Evolutionary conservation across 2,113 vertebrate species (phyloP).

Genomic region (Scomber colias): DNA sequence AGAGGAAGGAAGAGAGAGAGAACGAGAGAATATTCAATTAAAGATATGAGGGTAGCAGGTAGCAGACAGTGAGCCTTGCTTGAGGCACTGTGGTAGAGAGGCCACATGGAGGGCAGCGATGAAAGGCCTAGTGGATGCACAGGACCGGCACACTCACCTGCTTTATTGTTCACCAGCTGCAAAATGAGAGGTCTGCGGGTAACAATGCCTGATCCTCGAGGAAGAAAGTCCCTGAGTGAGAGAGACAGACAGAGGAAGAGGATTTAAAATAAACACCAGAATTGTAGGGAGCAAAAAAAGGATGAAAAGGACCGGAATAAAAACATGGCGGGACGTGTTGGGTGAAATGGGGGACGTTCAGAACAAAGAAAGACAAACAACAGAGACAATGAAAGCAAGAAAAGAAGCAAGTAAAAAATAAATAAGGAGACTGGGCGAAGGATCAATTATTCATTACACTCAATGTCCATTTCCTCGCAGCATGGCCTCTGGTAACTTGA

Average conservation of each 20-base stretch:
- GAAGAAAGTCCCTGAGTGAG: conserved; percentile 93
- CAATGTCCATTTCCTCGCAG: conserved; percentile 49
- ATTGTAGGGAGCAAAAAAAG: not conserved
- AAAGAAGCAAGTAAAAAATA: not conserved
- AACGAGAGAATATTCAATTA: conserved; percentile 52
- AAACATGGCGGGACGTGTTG: not conserved
- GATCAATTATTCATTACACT: conserved; percentile 47
- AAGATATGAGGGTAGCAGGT: conserved; percentile 44
- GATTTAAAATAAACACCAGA: conserved; percentile 25
- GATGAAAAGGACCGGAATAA: not conserved
- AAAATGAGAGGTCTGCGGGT: conserved; percentile 96
- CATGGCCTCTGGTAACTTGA: conserved; percentile 48
- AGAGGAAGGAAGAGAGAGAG: not conserved
- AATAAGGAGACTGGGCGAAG: conserved; percentile 4
- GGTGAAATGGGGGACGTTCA: not conserved
- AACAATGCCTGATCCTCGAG: conserved; percentile 96
- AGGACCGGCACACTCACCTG: conserved; percentile 83
- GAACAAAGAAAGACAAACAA: not conserved
- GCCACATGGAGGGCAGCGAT: conserved; percentile 41
- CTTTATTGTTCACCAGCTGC: conserved; percentile 97
- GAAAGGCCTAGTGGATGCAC: conserved; percentile 30
- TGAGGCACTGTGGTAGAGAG: conserved; percentile 38
- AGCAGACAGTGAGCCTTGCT: conserved; percentile 47
- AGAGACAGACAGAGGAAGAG: conserved; percentile 26
- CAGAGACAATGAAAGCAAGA: not conserved